These are phyloP conservation scores for Diachrysia chrysitis DNA, from an alignment of 2,888 invertebrate genomes.

Conservation along the genomic window DNA sequence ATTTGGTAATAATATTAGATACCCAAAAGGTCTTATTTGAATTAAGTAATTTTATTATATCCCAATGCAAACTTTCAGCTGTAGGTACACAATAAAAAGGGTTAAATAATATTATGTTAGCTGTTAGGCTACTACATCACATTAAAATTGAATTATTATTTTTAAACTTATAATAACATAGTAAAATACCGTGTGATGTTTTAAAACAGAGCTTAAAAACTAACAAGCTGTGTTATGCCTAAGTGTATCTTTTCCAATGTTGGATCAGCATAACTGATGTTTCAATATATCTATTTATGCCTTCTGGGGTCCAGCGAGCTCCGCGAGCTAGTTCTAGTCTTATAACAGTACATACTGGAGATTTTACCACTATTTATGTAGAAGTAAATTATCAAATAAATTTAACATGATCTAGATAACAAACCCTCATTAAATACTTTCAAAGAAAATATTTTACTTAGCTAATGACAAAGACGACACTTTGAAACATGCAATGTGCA, in stretches of 20 bases:
- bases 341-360: conserved; percentile 56
- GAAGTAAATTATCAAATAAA: conserved; percentile 65
- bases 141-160: conserved; percentile 51
- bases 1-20: conserved; percentile 4
- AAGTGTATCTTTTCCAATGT: conserved; percentile 28
- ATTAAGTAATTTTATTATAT: conserved; percentile 35
- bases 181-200: conserved; percentile 52
- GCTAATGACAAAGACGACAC: conserved; percentile 71
- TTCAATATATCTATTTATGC: conserved; percentile 44
- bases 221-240: conserved; percentile 41
- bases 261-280: conserved; percentile 42
- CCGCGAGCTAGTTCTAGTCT: conserved; percentile 38
- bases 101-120: conserved; percentile 53
- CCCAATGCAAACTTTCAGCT: conserved; percentile 48
- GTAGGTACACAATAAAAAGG: conserved; percentile 30
- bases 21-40: conserved; percentile 29
- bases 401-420: conserved; percentile 68
- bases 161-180: conserved; percentile 48
- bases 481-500: conserved; percentile 81
- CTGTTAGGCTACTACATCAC: conserved; percentile 55
- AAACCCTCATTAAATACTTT: conserved; percentile 65
- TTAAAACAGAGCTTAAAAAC: conserved; percentile 35
- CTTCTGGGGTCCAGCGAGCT: conserved; percentile 34
- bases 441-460: conserved; percentile 65
- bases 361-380: conserved; percentile 58